A percentile compares a stretch with the other conserved stretches of the same genome.
These are phyloP conservation scores for Neotragus pygmaeus DNA, from an alignment of 2,113 vertebrate species.

Conservation along the genomic window DNA sequence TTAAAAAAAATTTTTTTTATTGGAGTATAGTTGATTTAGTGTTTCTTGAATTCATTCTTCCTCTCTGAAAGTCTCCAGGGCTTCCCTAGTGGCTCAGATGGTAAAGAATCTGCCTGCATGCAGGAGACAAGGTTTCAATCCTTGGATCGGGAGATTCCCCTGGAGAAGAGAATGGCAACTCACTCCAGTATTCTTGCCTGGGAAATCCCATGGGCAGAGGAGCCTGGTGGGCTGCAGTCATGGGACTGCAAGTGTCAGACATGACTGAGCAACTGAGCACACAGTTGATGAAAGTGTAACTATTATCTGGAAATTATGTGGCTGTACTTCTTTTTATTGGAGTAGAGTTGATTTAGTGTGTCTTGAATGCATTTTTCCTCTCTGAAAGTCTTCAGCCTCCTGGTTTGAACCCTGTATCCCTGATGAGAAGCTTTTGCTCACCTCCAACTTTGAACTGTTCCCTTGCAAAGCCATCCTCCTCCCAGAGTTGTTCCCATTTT, in stretches of 20 bases:
- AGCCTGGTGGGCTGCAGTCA: not conserved
- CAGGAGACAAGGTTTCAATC: not conserved
- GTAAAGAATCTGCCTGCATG: not conserved
- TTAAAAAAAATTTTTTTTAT: not conserved
- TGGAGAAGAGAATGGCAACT: not conserved
- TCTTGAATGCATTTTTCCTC: not conserved
- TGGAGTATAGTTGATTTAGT: not conserved
- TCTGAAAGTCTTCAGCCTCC: not conserved
- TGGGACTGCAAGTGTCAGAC: not conserved
- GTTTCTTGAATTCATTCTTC: not conserved
- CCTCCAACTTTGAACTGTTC: not conserved
- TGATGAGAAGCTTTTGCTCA: not conserved
- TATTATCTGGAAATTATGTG: not conserved
- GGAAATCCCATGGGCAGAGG: not conserved
- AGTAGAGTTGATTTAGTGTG: not conserved
- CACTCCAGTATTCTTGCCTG: not conserved
- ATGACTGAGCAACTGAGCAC: not conserved
- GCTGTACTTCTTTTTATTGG: not conserved
- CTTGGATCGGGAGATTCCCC: not conserved
- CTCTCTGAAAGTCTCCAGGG: not conserved
- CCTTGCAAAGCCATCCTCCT: not conserved
- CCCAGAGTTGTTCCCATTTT: not conserved
- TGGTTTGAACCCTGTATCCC: not conserved
- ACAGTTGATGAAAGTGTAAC: not conserved
- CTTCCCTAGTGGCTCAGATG: not conserved